A percentile compares a stretch with the other conserved stretches of the same genome.
Conservation (phyloP, 2,888 invertebrate genomes). For the Drosophila nigricruria region DNA sequence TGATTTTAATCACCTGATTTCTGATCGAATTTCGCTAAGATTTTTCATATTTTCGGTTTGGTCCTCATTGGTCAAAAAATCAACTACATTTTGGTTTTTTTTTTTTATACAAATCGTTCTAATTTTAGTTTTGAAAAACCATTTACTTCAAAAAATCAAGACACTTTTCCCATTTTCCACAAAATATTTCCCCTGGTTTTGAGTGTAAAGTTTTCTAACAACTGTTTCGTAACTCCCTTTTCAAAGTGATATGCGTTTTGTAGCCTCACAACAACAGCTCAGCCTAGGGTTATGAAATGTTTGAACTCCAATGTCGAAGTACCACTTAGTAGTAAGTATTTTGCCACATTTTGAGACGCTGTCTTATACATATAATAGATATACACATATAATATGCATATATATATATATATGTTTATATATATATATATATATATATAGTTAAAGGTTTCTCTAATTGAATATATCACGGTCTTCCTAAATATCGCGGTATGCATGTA, state of each 20-base stretch:
- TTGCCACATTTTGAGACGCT: conserved; percentile 75
- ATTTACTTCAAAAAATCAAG: conserved; percentile 48
- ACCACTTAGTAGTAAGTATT: conserved; percentile 62
- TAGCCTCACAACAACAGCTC: conserved; percentile 73
- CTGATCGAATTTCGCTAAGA: conserved; percentile 52
- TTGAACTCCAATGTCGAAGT: conserved; percentile 28
- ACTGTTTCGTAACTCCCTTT: conserved; percentile 48
- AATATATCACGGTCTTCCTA: conserved; percentile 81
- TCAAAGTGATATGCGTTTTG: conserved; percentile 75
- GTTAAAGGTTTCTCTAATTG: conserved; percentile 63
- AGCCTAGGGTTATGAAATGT: conserved; percentile 52
- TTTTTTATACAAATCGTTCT: conserved; percentile 31
- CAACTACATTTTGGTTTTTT: conserved; percentile 31
- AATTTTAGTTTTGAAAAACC: conserved; percentile 31
- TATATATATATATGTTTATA: conserved; percentile 61
- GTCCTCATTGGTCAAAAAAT: conserved; percentile 74
- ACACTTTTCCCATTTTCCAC: conserved; percentile 40
- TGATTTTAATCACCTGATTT: conserved; percentile 53
- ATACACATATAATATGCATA: conserved; percentile 64
- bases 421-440: conserved; percentile 46
- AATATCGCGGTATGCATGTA: conserved; percentile 75
- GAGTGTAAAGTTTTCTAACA: conserved; percentile 25
- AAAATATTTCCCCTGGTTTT: conserved; percentile 16
- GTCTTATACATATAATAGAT: conserved; percentile 59
- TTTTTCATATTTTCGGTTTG: conserved; percentile 45